phyloP scores from a whole-genome alignment of 2,113 vertebrate genomes.

The Aegithalos caudatus region DNA sequence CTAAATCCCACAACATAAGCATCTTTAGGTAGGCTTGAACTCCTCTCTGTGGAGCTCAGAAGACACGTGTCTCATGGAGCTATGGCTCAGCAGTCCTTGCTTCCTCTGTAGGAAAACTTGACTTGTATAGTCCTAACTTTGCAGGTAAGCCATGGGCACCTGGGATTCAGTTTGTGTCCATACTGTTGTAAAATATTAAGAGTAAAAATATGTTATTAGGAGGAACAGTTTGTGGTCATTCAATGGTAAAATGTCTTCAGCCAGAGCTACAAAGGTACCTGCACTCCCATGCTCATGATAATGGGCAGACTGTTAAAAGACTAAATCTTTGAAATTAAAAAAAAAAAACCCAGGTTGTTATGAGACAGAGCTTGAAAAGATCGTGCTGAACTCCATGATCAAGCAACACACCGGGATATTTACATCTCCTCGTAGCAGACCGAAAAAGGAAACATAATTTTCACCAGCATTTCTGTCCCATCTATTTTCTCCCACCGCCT shows the following conservation, averaged over 20 bases:
- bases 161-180: background rate
- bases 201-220: background rate
- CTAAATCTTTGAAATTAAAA: background rate
- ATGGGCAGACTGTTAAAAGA: background rate
- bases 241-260: background rate
- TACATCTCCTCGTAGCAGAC: background rate
- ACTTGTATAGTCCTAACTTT: background rate
- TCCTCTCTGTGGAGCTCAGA: background rate
- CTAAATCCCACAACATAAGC: background rate
- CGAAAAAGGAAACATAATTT: background rate
- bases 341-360: rapidly evolving
- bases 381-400: background rate
- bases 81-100: background rate
- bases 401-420: background rate
- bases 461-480: background rate
- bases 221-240: background rate
- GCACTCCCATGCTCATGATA: background rate
- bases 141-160: background rate
- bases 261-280: background rate
- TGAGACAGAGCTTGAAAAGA: background rate
- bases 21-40: background rate
- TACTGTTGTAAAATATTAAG: background rate
- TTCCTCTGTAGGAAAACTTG: background rate
- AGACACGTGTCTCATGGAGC: background rate
- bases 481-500: slow-evolving; percentile 35